A percentile compares a stretch with the other conserved stretches of the same genome.
phyloP scores from a whole-genome alignment of 2,797 vertebrate species.

The Benthosema pterotum region DNA sequence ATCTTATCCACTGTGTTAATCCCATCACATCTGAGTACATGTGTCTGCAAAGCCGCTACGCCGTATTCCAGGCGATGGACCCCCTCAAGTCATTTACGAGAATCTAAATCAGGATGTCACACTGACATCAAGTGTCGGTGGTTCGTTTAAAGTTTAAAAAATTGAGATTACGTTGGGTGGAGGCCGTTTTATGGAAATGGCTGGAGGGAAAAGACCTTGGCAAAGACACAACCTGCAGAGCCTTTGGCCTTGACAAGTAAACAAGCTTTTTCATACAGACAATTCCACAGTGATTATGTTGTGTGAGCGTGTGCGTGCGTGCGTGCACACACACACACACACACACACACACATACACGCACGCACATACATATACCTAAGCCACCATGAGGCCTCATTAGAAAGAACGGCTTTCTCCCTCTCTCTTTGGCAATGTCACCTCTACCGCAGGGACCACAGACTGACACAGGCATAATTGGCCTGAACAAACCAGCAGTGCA shows the following conservation, averaged over 20 bases:
- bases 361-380: conserved; percentile 36
- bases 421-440: conserved; percentile 73
- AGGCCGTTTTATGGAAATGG: conserved; percentile 21
- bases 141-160: conserved; percentile 10
- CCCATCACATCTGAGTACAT: conserved; percentile 34
- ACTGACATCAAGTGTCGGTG: conserved; percentile 25
- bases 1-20: conserved; percentile 48
- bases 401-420: conserved; percentile 63
- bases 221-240: conserved; percentile 23
- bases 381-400: conserved; percentile 88
- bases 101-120: conserved; percentile 21
- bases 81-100: conserved; percentile 37
- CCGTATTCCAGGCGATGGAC: conserved; percentile 28
- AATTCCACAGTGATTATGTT: conserved; percentile 34
- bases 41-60: conserved; percentile 44
- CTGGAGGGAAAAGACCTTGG: conserved; percentile 38
- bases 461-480: conserved; percentile 88
- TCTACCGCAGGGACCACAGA: conserved; percentile 72
- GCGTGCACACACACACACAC: conserved; percentile 16
- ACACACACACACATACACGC: conserved; percentile 11
- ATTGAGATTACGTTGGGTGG: conserved; percentile 9
- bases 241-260: conserved; percentile 14
- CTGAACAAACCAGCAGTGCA: conserved; percentile 79
- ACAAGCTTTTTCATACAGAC: conserved; percentile 16
- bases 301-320: conserved; percentile 32